Evolutionary conservation across 2,797 vertebrate genomes (phyloP).

Genomic region (Sebastes alutus): DNA sequence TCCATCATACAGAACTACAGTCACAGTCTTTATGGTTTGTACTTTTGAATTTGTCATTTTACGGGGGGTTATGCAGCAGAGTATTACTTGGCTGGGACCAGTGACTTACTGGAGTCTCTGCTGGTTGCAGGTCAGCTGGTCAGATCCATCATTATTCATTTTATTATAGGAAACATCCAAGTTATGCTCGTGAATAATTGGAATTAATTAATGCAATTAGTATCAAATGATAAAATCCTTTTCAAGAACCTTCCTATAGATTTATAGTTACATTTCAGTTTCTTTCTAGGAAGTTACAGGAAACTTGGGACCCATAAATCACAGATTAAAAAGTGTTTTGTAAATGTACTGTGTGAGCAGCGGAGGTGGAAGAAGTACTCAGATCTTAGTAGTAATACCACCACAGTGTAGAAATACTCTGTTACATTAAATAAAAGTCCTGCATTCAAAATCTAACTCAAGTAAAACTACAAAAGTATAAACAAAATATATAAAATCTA

Average conservation of each 20-base stretch:
- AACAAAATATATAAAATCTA: neutral
- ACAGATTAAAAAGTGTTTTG: too few relatives aligned
- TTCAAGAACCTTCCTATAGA: neutral
- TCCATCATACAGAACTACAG: too few relatives aligned
- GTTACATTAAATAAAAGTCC: rapidly evolving
- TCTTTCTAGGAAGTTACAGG: too few relatives aligned
- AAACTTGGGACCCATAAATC: too few relatives aligned
- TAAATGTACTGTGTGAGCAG: neutral
- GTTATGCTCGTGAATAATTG: neutral
- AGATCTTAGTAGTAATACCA: neutral
- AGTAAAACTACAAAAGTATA: neutral
- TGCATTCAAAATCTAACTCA: neutral
- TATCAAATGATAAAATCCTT: neutral
- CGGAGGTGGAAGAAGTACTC: neutral
- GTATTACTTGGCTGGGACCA: neutral
- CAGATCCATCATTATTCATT: neutral
- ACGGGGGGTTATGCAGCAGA: neutral
- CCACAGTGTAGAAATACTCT: neutral
- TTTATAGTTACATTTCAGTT: neutral
- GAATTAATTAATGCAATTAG: neutral
- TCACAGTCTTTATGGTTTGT: too few relatives aligned
- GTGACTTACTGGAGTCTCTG: neutral
- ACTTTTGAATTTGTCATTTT: neutral
- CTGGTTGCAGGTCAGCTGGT: neutral
- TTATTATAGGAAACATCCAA: neutral